Percentiles rank a stretch among this genome's conserved stretches.
Conservation (phyloP, 2,797 vertebrate genomes). For the Notoglanidium macrostoma region DNA sequence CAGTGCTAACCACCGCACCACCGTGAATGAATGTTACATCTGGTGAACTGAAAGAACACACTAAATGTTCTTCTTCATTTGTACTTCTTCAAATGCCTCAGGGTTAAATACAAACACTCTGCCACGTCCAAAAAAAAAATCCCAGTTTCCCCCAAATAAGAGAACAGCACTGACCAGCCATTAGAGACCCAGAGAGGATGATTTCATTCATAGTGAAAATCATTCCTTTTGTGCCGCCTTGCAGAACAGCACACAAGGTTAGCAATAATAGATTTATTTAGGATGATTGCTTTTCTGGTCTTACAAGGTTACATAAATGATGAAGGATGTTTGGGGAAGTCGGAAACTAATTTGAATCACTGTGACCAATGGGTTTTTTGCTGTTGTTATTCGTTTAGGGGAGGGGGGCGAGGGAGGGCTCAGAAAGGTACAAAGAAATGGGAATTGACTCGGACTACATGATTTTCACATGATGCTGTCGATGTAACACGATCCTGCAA, state of each 20-base stretch:
- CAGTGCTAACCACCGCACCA: no score
- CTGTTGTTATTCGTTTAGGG: background rate
- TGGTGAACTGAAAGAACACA: background rate
- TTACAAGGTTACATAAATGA: conserved; percentile 15
- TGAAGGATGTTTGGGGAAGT: conserved; percentile 40
- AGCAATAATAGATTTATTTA: conserved; percentile 12
- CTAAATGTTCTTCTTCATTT: background rate
- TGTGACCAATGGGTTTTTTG: background rate
- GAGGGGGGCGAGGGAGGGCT: background rate
- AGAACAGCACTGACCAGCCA: background rate
- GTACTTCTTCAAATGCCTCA: background rate
- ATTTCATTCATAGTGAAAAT: conserved; percentile 7
- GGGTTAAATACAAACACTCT: background rate
- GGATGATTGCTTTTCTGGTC: conserved; percentile 14
- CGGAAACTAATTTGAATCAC: conserved; percentile 22
- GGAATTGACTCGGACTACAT: conserved; percentile 1
- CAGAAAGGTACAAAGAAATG: conserved; percentile 21
- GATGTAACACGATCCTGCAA: background rate
- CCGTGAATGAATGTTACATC: no score
- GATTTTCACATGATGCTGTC: background rate
- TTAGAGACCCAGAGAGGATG: background rate
- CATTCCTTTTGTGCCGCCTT: background rate
- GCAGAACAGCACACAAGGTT: background rate
- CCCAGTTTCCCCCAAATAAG: background rate
- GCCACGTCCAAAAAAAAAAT: background rate